Percentiles rank a stretch among this genome's conserved stretches.
Evolutionary conservation across 1,140 invertebrate genomes (phyloP).

Genomic region (Lutraria rhynchaena): DNA sequence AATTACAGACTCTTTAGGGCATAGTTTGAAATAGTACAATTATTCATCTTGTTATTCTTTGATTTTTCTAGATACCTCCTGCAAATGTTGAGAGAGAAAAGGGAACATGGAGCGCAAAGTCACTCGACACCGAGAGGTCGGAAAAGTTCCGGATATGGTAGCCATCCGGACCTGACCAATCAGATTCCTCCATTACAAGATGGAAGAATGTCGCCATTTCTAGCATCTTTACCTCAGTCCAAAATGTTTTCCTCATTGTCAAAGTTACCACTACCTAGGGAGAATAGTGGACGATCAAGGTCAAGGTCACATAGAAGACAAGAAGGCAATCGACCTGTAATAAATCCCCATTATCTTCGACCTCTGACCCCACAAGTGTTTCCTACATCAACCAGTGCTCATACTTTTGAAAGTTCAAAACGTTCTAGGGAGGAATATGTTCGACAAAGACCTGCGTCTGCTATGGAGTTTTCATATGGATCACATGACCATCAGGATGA

Average conservation of each 20-base stretch:
- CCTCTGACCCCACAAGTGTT: conserved; percentile 55
- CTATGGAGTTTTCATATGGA: conserved; percentile 48
- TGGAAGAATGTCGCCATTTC: conserved; percentile 49
- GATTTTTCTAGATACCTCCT: conserved; percentile 49
- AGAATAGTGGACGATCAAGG: conserved; percentile 17
- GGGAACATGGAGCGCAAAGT: conserved; percentile 34
- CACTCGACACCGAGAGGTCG: conserved; percentile 21
- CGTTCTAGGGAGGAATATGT: conserved; percentile 43
- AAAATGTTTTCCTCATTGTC: conserved; percentile 51
- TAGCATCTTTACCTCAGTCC: conserved; percentile 35
- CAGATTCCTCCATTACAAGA: conserved; percentile 13
- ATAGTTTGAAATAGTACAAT: no score
- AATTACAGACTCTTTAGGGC: no score
- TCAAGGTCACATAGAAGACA: conserved; percentile 48
- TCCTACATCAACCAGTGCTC: conserved; percentile 52
- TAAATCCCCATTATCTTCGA: conserved; percentile 44
- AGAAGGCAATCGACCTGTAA: conserved; percentile 21
- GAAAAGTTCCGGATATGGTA: conserved; percentile 43
- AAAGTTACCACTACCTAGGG: conserved; percentile 51
- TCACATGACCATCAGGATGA: conserved; percentile 29
- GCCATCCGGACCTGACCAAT: conserved; percentile 47
- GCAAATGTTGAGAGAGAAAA: conserved; percentile 52
- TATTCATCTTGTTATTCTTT: no score
- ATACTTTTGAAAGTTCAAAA: conserved; percentile 47
- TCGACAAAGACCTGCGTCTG: conserved; percentile 49